phyloP scores from a whole-genome alignment of 1,140 invertebrate species.

The Drosophila cardini region DNA sequence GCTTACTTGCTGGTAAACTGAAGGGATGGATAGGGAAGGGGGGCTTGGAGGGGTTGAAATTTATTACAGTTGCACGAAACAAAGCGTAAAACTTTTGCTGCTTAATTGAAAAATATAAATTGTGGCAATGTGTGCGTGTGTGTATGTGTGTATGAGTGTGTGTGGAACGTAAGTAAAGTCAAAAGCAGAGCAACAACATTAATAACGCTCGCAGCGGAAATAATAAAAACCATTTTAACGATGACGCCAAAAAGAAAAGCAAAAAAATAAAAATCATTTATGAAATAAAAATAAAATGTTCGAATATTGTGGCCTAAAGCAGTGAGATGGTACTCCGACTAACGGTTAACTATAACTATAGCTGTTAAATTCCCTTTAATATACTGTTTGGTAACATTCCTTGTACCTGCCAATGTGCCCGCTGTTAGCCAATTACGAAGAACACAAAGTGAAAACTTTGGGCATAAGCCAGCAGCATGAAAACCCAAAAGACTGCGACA shows the following conservation, averaged over 20 bases:
- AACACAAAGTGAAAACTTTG: slow-evolving; percentile 52
- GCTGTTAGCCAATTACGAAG: slow-evolving; percentile 43
- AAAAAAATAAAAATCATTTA: slow-evolving; percentile 50
- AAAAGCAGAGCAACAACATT: slow-evolving; percentile 76
- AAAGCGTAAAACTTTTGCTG: slow-evolving; percentile 82
- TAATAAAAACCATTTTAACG: slow-evolving; percentile 80
- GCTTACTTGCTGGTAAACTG: not conserved
- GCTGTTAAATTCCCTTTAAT: slow-evolving; percentile 55
- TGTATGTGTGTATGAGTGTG: slow-evolving; percentile 19
- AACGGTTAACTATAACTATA: slow-evolving; percentile 30
- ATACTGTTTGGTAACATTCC: slow-evolving; percentile 20
- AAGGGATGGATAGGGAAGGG: not conserved
- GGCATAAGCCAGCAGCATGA: slow-evolving; percentile 44
- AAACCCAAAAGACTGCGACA: slow-evolving; percentile 39
- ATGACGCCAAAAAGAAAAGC: slow-evolving; percentile 51
- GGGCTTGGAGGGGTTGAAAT: slow-evolving; percentile 63
- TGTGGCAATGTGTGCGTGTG: slow-evolving; percentile 50
- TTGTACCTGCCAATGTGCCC: not conserved
- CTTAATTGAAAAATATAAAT: slow-evolving; percentile 83
- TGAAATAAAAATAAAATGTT: slow-evolving; percentile 64
- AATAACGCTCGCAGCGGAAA: slow-evolving; percentile 73
- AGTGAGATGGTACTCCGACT: not conserved
- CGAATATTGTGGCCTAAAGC: slow-evolving; percentile 54
- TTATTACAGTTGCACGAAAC: slow-evolving; percentile 79
- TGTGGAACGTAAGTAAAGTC: slow-evolving; percentile 66